Base-by-base conservation (phyloP, 2,113 vertebrate species). In the Shinisaurus crocodilurus region DNA sequence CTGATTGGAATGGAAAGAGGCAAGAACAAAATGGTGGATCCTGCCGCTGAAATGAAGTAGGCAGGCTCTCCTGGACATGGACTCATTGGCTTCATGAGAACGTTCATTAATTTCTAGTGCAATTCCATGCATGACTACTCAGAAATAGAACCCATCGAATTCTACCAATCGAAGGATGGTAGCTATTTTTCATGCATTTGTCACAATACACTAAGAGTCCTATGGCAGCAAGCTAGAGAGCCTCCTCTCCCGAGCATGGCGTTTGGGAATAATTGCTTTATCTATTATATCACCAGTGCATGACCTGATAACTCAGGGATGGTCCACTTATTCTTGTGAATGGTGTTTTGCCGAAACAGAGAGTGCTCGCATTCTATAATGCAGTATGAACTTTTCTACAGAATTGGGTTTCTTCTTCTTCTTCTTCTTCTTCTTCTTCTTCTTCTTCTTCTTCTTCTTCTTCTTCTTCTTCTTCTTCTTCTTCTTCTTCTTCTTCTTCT, bases 321-420 rank as follows among this genome's bases (percentile, higher is more conserved):
- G 50, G 3, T 76, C 34, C 72, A 3, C 74, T 40, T 40, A n/a
- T 20, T 63, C n/a, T 40, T 48, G 65, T 27, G 10, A 37, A n/a
- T 25, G 32, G 74, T 32, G 25, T 45, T 67, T 8, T 37, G 34
- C 9, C 29, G 20, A 72, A 70, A 82, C 13, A 13, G 29, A 25
- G 32, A 37, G 65, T 18, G 1, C 77, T 15, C 63, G 87, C 82
- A 82, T 74, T 83, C 88, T 48, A 5, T 16, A 48, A 32, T 20
- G 27, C 57, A 48, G 25, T 25, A 34, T 25, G 75, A 37, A 69
- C 83, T 92, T 82, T 76, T 77, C 65, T 93, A 48, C 54, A 50
- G 92, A 85, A 20, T 92, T 43, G 63, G 10, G 20, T 23, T 63
- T 63, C 20, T 20, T 63, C 2, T 16, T 60, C 13, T 6, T 12